These are phyloP conservation scores for Cheilosia scutellata DNA, from an alignment of 2,888 invertebrate species.

Conservation along the genomic window DNA sequence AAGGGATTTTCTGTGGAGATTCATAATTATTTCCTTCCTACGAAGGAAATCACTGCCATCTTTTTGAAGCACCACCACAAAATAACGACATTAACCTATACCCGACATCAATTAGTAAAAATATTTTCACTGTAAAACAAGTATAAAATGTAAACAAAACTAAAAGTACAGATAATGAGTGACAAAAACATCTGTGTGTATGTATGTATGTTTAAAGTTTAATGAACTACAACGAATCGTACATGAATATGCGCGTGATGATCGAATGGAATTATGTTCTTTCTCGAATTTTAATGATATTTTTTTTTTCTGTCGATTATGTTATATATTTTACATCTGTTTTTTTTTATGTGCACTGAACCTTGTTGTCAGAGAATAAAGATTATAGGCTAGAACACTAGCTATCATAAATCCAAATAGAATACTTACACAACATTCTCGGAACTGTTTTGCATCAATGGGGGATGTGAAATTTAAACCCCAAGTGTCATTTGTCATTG, in stretches of 20 bases:
- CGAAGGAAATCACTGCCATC: too few relatives aligned
- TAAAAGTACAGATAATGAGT: neutral
- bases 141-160: neutral
- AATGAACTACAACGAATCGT: slow-evolving; percentile 25
- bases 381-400: slow-evolving; percentile 77
- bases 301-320: slow-evolving; percentile 33
- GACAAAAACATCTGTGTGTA: slow-evolving; percentile 14
- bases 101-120: too few relatives aligned
- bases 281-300: slow-evolving; percentile 72
- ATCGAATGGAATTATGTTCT: slow-evolving; percentile 65
- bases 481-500: slow-evolving; percentile 98
- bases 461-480: slow-evolving; percentile 99
- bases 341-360: slow-evolving; percentile 78
- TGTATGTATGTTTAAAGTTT: slow-evolving; percentile 23
- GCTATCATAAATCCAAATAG: slow-evolving; percentile 77
- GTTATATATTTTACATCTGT: slow-evolving; percentile 40
- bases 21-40: too few relatives aligned
- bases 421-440: slow-evolving; percentile 97
- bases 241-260: slow-evolving; percentile 57
- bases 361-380: slow-evolving; percentile 78
- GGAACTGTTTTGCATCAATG: slow-evolving; percentile 98
- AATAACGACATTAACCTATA: too few relatives aligned
- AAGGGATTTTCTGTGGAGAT: too few relatives aligned
- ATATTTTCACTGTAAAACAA: too few relatives aligned
- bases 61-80: too few relatives aligned